Evolutionary conservation across 2,797 vertebrate genomes (phyloP).

Genomic region (Rhincodon typus): DNA sequence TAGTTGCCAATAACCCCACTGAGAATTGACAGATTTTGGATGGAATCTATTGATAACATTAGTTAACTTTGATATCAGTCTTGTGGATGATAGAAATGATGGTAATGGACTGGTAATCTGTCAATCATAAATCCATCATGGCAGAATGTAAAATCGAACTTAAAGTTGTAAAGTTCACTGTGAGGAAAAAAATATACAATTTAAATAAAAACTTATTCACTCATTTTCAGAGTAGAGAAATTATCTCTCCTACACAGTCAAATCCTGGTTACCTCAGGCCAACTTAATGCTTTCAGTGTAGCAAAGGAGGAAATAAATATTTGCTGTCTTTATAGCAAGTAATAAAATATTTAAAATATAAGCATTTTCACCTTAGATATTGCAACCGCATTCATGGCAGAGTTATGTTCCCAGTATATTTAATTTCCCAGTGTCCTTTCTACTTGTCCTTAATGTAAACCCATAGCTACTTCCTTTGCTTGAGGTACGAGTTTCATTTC

Average conservation of each 20-base stretch:
- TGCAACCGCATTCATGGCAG: not conserved
- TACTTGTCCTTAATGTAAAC: not conserved
- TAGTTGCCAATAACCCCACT: not conserved
- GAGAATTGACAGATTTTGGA: not conserved
- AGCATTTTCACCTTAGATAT: not conserved
- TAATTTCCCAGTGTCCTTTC: not conserved
- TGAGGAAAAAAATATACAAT: not conserved
- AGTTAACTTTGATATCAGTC: not conserved
- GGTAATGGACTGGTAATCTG: no score
- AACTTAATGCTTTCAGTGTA: not conserved
- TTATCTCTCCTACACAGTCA: not conserved
- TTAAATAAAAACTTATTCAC: not conserved
- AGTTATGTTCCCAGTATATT: not conserved
- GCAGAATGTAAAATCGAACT: not conserved
- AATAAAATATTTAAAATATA: not conserved
- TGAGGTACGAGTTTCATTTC: not conserved
- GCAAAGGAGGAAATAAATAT: not conserved
- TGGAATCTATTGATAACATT: not conserved
- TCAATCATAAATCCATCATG: not conserved
- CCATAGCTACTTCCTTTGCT: not conserved
- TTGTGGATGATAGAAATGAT: not conserved
- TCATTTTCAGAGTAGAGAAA: not conserved
- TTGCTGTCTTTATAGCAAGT: not conserved
- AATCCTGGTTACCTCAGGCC: not conserved
- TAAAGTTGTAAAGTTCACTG: not conserved